phyloP scores from a whole-genome alignment of 2,888 invertebrate species.

The Lepidonotus clava region DNA sequence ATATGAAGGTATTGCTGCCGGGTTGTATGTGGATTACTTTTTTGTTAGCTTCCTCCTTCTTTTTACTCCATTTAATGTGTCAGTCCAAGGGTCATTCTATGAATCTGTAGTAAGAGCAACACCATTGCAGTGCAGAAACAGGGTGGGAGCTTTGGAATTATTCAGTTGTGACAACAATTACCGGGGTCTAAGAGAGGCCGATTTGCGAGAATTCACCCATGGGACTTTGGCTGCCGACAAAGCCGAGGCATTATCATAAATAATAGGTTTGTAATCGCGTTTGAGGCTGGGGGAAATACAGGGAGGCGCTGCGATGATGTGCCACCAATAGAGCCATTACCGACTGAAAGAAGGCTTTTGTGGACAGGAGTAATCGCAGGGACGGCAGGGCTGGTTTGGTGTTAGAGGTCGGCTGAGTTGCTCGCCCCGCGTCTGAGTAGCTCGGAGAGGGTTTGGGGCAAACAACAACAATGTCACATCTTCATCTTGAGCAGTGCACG shows the following conservation, averaged over 20 bases:
- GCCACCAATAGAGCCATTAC: constrained; percentile 44
- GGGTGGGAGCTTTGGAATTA: not conserved
- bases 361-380: constrained; percentile 18
- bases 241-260: constrained; percentile 39
- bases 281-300: constrained; percentile 37
- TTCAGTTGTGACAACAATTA: constrained; percentile 42
- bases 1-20: too few relatives aligned
- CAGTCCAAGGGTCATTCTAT: too few relatives aligned
- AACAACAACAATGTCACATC: not conserved
- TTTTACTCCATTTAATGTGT: too few relatives aligned
- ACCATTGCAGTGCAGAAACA: not conserved
- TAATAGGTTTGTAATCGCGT: constrained; percentile 54
- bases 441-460: not conserved
- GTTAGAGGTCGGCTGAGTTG: not conserved
- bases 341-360: constrained; percentile 26
- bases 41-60: not conserved
- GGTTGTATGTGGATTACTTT: too few relatives aligned
- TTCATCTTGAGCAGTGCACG: constrained; percentile 1
- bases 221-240: constrained; percentile 37
- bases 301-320: constrained; percentile 16
- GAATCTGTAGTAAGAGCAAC: too few relatives aligned
- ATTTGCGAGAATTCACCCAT: constrained; percentile 27
- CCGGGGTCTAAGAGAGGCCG: not conserved
- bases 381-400: constrained; percentile 6
- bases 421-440: not conserved